Base-by-base conservation (phyloP, 2,888 invertebrate genomes). In the Drosophila atripex region DNA sequence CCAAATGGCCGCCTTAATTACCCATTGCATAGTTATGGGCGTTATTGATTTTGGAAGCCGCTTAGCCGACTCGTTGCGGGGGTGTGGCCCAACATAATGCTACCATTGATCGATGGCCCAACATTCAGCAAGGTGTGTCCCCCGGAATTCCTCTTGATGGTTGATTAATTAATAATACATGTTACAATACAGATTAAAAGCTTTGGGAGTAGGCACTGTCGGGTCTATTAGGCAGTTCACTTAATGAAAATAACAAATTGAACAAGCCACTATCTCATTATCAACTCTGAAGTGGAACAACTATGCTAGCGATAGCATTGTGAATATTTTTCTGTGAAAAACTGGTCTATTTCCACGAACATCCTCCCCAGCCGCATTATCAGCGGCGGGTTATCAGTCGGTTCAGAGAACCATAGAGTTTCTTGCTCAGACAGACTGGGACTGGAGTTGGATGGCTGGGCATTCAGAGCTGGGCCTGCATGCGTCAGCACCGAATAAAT, bases 401-500 rank as follows among this genome's bases (percentile, higher is more conserved):
- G n/a, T n/a, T n/a, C n/a, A n/a, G n/a, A n/a, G 28, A 35, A 12
- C 3, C 38, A 21, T 51, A 46, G 11, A 60, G 28, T 38, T 39
- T 61, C 61, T 46, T 61, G 61, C 61, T 64, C 63, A 64, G 63
- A 64, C 63, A 30, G 43, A 0, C 18, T 14, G 38, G 16, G 61
- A 46, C 63, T 60, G 63, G 60, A 18, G 50, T 28, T 21, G 11
- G 23, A 18, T 7, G 23, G 16, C n/a, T n/a, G n/a, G n/a, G n/a
- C 14, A 16, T 7, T 18, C 11, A 11, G 49, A 56, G 16, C 39
- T n/a, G 39, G 6, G 38, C 35, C 53, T 63, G 54, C 14, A 78
- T 80, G 82, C 82, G 82, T 78, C 82, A 78, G 78, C 78, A 47
- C 21, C 52, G 64, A 66, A 74, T 74, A 65, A 77, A 73, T 65